Evolutionary conservation across 2,797 vertebrate genomes (phyloP), one percentile per base, ranked within the genome.

Genomic region (Sternarchorhynchus goeldii): DNA sequence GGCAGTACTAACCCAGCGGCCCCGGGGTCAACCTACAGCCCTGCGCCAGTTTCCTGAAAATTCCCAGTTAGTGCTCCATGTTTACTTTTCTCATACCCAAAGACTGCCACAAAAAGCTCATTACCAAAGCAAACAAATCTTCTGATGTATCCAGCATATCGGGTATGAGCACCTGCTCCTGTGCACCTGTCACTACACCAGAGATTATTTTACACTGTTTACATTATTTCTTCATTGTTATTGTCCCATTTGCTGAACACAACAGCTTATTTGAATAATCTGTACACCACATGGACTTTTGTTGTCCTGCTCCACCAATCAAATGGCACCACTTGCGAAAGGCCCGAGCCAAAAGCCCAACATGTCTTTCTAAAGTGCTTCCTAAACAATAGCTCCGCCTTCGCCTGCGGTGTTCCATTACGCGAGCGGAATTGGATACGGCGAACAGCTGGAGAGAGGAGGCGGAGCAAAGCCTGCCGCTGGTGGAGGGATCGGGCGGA

Each of bases 351-450:
- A 71, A 79, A 77, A 65, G 60, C 53, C 76, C 20, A 31, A 67
- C 78, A 70, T 75, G 62, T 82, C 79, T 69, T 58, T 29, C 45
- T 29, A 73, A 77, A 75, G 78, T 70, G 70, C 80, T 67, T 76
- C 50, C 45, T 56, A 78, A 75, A 84, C 75, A 84, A 59, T 36
- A 67, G 71, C 18, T 63, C n/a, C 68, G 74, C 77, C 55, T 60
- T 17, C n/a, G 63, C 21, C n/a, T 75, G 39, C 78, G 74, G 36
- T 60, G 41, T 31, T 73, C 68, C 17, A 41, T 58, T 66, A 21
- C 36, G 29, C 34, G 55, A 65, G 36, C 68, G 39, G 73, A 69
- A 82, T 45, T 74, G 80, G 41, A 68, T 67, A 75, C 32, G 25
- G 39, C 32, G 70, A 67, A 73, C 66, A 73, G 39, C 67, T 21